phyloP scores from a whole-genome alignment of 2,797 vertebrate species.

The Myotis pilosus region DNA sequence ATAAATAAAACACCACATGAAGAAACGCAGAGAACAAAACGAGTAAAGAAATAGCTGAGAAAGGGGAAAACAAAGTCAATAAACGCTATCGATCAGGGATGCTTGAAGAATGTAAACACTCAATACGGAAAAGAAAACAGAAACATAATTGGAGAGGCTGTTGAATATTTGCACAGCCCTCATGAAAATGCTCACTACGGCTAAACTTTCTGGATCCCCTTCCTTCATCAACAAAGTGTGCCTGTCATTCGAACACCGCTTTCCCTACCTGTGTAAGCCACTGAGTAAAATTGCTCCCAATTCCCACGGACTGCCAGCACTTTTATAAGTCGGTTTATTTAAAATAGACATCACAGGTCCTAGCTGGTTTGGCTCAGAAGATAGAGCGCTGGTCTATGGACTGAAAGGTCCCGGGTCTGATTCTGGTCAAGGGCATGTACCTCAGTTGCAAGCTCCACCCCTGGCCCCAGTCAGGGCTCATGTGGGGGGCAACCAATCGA shows the following conservation, averaged over 20 bases:
- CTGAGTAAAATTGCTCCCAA: neutral
- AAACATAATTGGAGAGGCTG: slow-evolving; percentile 62
- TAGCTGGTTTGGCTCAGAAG: no score
- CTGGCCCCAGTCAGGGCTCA: no score
- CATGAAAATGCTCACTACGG: slow-evolving; percentile 64
- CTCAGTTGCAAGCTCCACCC: no score
- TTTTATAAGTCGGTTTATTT: neutral
- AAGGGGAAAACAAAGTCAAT: slow-evolving; percentile 62
- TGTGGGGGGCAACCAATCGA: no score
- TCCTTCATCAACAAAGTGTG: slow-evolving; percentile 66
- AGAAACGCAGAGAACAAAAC: slow-evolving; percentile 8
- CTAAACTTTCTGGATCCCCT: neutral
- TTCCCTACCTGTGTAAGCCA: neutral
- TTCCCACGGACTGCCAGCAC: neutral
- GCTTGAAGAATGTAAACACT: slow-evolving; percentile 66
- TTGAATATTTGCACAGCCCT: slow-evolving; percentile 73
- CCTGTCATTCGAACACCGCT: slow-evolving; percentile 54
- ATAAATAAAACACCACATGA: slow-evolving; percentile 14
- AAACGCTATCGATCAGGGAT: slow-evolving; percentile 58
- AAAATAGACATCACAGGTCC: neutral
- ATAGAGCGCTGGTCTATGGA: no score
- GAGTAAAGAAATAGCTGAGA: slow-evolving; percentile 44
- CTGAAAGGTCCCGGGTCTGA: no score
- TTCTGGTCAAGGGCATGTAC: no score
- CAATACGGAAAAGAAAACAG: slow-evolving; percentile 62